phyloP scores from a whole-genome alignment of 64 coral and sea anemone genomes.

The Porites australiensis region DNA sequence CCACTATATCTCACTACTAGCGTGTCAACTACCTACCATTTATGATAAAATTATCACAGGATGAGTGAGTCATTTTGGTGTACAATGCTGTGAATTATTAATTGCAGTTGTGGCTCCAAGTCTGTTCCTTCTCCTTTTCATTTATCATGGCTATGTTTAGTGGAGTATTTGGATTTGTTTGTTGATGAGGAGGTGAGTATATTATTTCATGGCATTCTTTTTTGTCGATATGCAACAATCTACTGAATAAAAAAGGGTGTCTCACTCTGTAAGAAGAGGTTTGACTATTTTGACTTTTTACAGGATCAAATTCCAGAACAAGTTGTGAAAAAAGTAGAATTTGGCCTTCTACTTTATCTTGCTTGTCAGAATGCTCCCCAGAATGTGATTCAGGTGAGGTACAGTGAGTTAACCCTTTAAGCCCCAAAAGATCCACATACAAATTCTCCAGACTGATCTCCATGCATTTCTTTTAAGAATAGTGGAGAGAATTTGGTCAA shows the following conservation, averaged over 20 bases:
- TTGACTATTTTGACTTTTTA: neutral
- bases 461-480: too few relatives aligned
- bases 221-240: too few relatives aligned
- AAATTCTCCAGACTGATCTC: too few relatives aligned
- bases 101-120: slow-evolving; percentile 66
- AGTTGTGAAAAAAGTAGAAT: slow-evolving; percentile 66
- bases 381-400: slow-evolving; percentile 80
- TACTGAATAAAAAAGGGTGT: too few relatives aligned
- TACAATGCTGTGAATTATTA: neutral
- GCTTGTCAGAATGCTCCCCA: slow-evolving; percentile 77
- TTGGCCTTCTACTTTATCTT: slow-evolving; percentile 75
- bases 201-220: too few relatives aligned
- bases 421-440: too few relatives aligned
- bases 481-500: too few relatives aligned
- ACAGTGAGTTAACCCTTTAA: too few relatives aligned
- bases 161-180: slow-evolving; percentile 84
- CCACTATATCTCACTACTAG: too few relatives aligned
- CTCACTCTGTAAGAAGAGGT: neutral
- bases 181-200: slow-evolving; percentile 72
- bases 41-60: too few relatives aligned
- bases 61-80: too few relatives aligned
- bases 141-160: slow-evolving; percentile 90
- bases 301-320: slow-evolving; percentile 77
- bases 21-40: too few relatives aligned
- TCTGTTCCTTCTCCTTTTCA: slow-evolving; percentile 91